Base-by-base conservation (phyloP, 2,797 vertebrate genomes). In the Pempheris klunzingeri region DNA sequence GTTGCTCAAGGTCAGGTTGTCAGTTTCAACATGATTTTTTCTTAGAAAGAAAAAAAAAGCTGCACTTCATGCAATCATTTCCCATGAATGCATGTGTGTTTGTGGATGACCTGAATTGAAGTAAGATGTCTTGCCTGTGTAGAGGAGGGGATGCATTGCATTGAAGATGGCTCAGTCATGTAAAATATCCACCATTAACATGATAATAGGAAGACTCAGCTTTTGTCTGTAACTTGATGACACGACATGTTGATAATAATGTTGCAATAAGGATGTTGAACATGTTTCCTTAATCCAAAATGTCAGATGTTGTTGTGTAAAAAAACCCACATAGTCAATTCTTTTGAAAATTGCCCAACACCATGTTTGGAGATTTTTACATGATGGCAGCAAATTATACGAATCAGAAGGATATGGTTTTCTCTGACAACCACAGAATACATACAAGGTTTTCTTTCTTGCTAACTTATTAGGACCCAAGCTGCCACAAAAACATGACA, bases 401-500 rank as follows among this genome's bases (percentile, higher is more conserved):
- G 12, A 62, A 72, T 62, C n/a, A 15, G 22, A 39, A 54, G 54
- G 4, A 12, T 26, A 57, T 20, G 20, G 2, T 59, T 49, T 47
- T 24, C 22, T 28, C 13, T 22, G 28, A 38, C 32, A 30, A 13
- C 34, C 6, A 44, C 38, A 58, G 28, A 78, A n/a, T 47, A 58
- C 39, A 61, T 10, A 2, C 39, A 47, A 13, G 22, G 14, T 68
- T 50, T 71, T 54, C 17, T 69, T 20, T 47, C 46, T 12, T 24
- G 46, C 26, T 44, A 76, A 82, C 65, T 65, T 43, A 61, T 44
- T 44, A 36, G 55, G 58, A 74, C 73, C 83, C 82, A 80, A 93
- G 78, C 92, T 95, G 94, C 92, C 95, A 95, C 74, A 87, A 94
- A 95, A 95, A 95, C 82, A 92, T 94, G 94, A 86, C 93, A 28